These are phyloP conservation scores for Patella depressa DNA, from an alignment of 2,888 invertebrate genomes.

Conservation along the genomic window DNA sequence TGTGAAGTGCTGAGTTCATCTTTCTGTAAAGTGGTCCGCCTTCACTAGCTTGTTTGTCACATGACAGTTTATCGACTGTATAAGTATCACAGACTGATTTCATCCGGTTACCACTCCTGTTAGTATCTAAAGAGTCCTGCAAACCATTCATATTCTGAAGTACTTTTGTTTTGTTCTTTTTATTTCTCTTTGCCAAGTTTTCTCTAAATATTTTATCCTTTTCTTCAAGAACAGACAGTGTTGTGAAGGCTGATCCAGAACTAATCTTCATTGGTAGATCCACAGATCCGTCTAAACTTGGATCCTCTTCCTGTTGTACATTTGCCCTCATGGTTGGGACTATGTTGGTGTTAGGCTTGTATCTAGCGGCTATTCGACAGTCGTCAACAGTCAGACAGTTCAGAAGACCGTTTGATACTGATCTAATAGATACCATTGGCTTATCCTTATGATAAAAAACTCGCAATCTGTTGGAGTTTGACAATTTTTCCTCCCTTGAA, in stretches of 20 bases:
- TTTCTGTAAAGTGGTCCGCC: slow-evolving; percentile 24
- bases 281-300: background rate
- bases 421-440: slow-evolving; percentile 42
- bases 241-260: slow-evolving; percentile 14
- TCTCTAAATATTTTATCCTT: background rate
- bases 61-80: background rate
- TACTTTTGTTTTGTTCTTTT: background rate
- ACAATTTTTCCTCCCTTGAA: background rate
- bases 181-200: background rate
- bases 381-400: slow-evolving; percentile 61
- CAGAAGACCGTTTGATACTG: slow-evolving; percentile 52
- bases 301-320: slow-evolving; percentile 31
- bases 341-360: slow-evolving; percentile 33
- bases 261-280: slow-evolving; percentile 23
- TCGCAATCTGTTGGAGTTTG: background rate
- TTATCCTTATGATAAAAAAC: slow-evolving; percentile 13
- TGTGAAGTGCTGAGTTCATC: slow-evolving; percentile 27
- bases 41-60: background rate
- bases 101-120: background rate
- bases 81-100: background rate
- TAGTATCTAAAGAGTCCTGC: background rate
- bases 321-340: slow-evolving; percentile 16
- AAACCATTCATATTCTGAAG: no score
- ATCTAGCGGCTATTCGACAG: slow-evolving; percentile 51
- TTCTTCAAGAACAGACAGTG: background rate